Base-by-base conservation (phyloP, 2,888 invertebrate genomes). In the Hofmannophila pseudospretella region DNA sequence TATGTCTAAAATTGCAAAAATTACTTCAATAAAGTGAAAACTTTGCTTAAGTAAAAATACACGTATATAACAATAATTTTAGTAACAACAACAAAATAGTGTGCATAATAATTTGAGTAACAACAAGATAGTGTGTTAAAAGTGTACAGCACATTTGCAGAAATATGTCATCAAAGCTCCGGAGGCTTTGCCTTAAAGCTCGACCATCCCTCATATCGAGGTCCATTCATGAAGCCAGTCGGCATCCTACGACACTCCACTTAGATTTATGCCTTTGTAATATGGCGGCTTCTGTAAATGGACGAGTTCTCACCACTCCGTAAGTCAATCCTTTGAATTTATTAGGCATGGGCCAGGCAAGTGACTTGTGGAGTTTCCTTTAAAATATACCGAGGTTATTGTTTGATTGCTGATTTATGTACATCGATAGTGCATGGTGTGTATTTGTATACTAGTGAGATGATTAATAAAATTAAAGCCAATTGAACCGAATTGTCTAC, bases 231-330 rank as follows among this genome's bases (percentile, higher is more conserved):
- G 69, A 63, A 49, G 26, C 23, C 22, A 12, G 13, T 12, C n/a
- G 26, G 25, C 39, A 32, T 19, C 29, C 34, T 10, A 38, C 55
- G 80, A 81, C 80, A 78, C 76, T 72, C 50, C 62, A 63, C 65
- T 72, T 79, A 82, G 85, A 85, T 85, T 85, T 85, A 85, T 85
- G 70, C 67, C 50, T 63, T 56, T 58, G 65, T 75, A 70, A 71
- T 64, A 53, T 66, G 67, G 71, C 81, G 77, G 81, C 84, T 81
- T 72, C 81, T 77, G 81, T 75, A 71, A 72, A 77, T 70, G 76
- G 67, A 76, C 67, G 70, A 72, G 67, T 81, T 84, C 80, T 84
- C 82, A 82, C 81, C 76, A 76, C 62, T 57, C 49, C 47, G 51
- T 52, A 58, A 74, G 77, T 76, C 79, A 76, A 66, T 68, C 69